phyloP scores from a whole-genome alignment of 2,113 vertebrate species.

The Pangasianodon gigas region DNA sequence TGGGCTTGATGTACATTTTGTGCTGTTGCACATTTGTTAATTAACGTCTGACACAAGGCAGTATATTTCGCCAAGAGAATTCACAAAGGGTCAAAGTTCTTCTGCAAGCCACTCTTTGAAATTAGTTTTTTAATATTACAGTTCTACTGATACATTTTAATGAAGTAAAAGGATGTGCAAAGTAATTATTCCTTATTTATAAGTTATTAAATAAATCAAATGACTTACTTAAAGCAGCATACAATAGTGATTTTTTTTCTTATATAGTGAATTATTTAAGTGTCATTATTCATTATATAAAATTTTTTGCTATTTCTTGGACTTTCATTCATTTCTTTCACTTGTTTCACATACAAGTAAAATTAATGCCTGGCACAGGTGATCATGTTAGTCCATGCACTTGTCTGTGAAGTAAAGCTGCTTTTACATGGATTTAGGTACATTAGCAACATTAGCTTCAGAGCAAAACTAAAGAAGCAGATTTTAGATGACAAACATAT shows the following conservation, averaged over 20 bases:
- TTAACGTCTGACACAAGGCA: constrained; percentile 51
- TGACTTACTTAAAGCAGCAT: not conserved
- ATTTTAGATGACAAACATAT: not conserved
- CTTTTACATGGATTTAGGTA: not conserved
- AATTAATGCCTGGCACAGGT: not conserved
- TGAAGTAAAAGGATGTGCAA: not conserved
- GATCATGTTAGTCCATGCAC: not conserved
- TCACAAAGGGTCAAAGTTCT: constrained; percentile 33
- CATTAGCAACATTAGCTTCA: not conserved
- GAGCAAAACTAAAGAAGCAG: not conserved
- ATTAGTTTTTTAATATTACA: constrained; percentile 53
- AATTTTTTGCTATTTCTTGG: not conserved
- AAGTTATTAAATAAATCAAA: not conserved
- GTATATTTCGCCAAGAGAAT: constrained; percentile 33
- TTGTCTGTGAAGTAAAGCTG: not conserved
- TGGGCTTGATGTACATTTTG: constrained; percentile 45
- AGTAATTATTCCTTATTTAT: constrained; percentile 21
- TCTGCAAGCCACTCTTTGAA: constrained; percentile 46
- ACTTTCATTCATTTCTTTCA: not conserved
- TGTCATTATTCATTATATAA: not conserved
- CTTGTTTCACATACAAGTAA: not conserved
- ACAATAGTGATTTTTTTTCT: not conserved
- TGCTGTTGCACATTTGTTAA: constrained; percentile 59
- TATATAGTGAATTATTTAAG: not conserved
- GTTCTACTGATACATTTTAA: not conserved